Evolutionary conservation across 1,140 invertebrate species (phyloP), one percentile per base, ranked within the genome.

Genomic region (Hyposmocoma kahamanoa): DNA sequence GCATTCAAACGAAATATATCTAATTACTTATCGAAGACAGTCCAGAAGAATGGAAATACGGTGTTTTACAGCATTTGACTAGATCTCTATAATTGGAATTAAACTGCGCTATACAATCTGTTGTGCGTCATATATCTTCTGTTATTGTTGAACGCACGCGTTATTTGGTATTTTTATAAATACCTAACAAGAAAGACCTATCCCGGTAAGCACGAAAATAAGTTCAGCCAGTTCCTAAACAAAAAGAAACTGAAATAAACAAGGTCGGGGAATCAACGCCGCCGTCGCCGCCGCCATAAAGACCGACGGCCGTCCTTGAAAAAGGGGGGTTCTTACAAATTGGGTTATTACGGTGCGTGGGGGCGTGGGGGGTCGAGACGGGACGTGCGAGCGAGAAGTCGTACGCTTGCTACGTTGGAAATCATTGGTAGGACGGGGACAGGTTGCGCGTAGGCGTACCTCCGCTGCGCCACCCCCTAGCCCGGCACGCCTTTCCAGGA

Each of bases 231-330:
- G 78, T 84, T 83, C 74, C 79, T 78, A 84, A 84, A 84, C 81
- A 84, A 84, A 83, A 84, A 81, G 81, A 81, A 84, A 81, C 70
- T 82, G 78, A 80, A 84, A 84, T 81, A 84, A 84, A 84, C 78
- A 84, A 84, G 81, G 77, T 79, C 77, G 77, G 69, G 58, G 73
- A 82, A 79, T 83, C 77, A 79, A 81, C 81, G 74, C 72, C 76
- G 78, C 70, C 72, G 78, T 77, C 78, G 74, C 67, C 77, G 69
- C 72, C 77, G 78, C 78, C 75, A 81, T 82, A 80, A 80, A 84
- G 81, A 81, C 74, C 81, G 81, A 79, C 81, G 81, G 73, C 78
- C 78, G 81, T 84, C 81, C 81, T 84, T 84, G 81, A 84, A 84
- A 84, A 77, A 59, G 74, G 73, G 80, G 78, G 78, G 80, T 76